Percentiles rank a stretch among this genome's conserved stretches.
These are phyloP conservation scores for Amyelois transitella DNA, from an alignment of 1,140 invertebrate species.

Conservation along the genomic window DNA sequence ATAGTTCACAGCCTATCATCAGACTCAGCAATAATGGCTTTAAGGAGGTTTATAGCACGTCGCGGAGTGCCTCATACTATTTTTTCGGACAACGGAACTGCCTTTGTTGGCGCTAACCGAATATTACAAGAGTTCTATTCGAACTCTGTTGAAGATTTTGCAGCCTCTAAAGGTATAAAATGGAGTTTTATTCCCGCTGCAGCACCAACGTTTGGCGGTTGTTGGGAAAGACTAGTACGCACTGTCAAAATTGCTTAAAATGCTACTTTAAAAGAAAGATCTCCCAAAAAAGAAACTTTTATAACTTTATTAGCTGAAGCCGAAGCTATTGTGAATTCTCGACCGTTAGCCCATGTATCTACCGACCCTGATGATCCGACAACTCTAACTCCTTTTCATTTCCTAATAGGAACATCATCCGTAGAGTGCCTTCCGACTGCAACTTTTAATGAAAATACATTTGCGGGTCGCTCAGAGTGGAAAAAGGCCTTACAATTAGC, in stretches of 20 bases:
- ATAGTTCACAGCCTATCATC: slow-evolving; percentile 12
- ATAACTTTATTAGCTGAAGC: not conserved
- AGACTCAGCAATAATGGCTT: slow-evolving; percentile 15
- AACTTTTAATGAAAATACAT: too few species aligned
- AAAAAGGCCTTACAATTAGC: too few species aligned
- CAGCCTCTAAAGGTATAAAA: not conserved
- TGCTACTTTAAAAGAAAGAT: not conserved
- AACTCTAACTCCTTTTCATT: slow-evolving; percentile 12
- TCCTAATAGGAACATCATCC: not conserved
- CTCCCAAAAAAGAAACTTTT: not conserved
- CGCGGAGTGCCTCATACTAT: slow-evolving; percentile 30
- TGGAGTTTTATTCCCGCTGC: too few species aligned
- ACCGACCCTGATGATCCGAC: not conserved
- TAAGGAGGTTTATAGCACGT: slow-evolving; percentile 54
- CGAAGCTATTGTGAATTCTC: not conserved
- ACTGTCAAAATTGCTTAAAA: too few species aligned
- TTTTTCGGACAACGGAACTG: slow-evolving; percentile 23
- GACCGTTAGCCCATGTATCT: not conserved
- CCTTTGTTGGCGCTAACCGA: not conserved
- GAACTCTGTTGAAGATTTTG: not conserved
- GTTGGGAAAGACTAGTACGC: not conserved
- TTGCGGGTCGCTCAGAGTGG: not conserved
- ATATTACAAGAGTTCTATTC: not conserved
- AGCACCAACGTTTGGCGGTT: too few species aligned
- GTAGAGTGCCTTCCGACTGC: too few species aligned